A percentile compares a stretch with the other conserved stretches of the same genome.
phyloP scores from a whole-genome alignment of 2,888 invertebrate species.

The Elysia crispata region DNA sequence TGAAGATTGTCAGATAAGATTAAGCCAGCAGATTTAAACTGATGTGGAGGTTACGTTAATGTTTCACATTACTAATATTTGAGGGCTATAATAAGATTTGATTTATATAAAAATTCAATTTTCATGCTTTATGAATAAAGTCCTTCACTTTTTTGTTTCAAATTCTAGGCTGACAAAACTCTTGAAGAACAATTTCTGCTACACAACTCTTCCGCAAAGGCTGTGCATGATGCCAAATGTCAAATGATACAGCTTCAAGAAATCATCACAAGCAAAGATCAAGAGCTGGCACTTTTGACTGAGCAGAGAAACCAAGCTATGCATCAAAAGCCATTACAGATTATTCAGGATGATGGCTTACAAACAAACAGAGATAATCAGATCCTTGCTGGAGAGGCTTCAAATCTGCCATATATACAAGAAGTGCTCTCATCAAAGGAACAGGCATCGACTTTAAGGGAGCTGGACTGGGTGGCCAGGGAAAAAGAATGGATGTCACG shows the following conservation, averaged over 20 bases:
- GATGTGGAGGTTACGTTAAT: too few relatives aligned
- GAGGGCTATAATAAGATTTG: too few relatives aligned
- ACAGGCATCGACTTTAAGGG: constrained; percentile 24
- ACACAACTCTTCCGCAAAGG: constrained; percentile 63
- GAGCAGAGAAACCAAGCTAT: constrained; percentile 1
- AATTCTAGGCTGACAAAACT: constrained; percentile 67
- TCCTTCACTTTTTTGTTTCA: constrained; percentile 24
- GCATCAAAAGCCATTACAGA: not conserved
- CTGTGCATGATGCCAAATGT: constrained; percentile 70
- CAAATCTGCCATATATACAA: not conserved
- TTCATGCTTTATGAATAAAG: constrained; percentile 18
- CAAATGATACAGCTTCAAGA: constrained; percentile 70
- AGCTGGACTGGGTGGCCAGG: constrained; percentile 12
- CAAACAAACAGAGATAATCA: not conserved
- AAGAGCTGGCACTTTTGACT: constrained; percentile 38
- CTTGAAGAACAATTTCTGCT: constrained; percentile 64
- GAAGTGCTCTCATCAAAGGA: constrained; percentile 22
- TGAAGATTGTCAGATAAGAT: too few relatives aligned
- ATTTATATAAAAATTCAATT: too few relatives aligned
- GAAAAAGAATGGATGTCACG: constrained; percentile 29
- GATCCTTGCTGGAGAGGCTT: not conserved
- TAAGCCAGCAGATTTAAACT: too few relatives aligned
- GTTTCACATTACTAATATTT: too few relatives aligned
- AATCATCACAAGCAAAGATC: constrained; percentile 57
- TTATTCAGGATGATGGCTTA: not conserved